Evolutionary conservation across 1,140 invertebrate species (phyloP), one percentile per base, ranked within the genome.

Genomic region (Drosophila insularis): DNA sequence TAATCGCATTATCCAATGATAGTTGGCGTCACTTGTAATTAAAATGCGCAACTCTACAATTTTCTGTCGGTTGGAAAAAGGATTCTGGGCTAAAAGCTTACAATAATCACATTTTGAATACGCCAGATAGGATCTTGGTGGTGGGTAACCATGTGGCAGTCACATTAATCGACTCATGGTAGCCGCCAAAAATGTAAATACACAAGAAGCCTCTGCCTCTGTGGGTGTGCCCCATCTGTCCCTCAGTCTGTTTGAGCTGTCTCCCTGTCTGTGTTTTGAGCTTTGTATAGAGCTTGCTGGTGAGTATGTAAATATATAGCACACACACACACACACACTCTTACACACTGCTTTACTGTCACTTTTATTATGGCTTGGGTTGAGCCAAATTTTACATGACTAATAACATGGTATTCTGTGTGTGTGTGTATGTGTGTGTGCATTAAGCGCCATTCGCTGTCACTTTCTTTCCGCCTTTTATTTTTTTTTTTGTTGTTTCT

Each of bases 1-100:
- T 87, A 87, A 87, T 82, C 82, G 76, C 84, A 89, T 89, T 89
- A 87, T 62, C 68, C 72, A 78, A 72, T 79, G 69, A 87, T 87
- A 87, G 82, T 86, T 89, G 66, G 39, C 75, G 56, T 72, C 61
- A 37, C 21, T 56, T 53, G 61, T 79, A 81, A 86, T 86, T 86
- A 81, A 87, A 82, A 78, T 87, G 53, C 54, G 46, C 35, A 50
- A 32, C 68, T 62, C 46, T 65, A 58, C 46, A 67, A 61, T 63
- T 53, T 46, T 39, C 14, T 37, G 31, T 7, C 19, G 46, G 17
- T 43, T 63, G 43, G 39, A 11, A 56, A 19, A 13, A 4, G 11
- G 10, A 37, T 37, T 37, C 35, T 19, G 19, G 55, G 53, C 37
- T 78, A 68, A 75, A 78, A 71, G 72, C 72, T 61, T 27, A 56